Percentiles rank a stretch among this genome's conserved stretches.
phyloP scores from a whole-genome alignment of 2,888 invertebrate genomes.

The Xestia rhomboidea region DNA sequence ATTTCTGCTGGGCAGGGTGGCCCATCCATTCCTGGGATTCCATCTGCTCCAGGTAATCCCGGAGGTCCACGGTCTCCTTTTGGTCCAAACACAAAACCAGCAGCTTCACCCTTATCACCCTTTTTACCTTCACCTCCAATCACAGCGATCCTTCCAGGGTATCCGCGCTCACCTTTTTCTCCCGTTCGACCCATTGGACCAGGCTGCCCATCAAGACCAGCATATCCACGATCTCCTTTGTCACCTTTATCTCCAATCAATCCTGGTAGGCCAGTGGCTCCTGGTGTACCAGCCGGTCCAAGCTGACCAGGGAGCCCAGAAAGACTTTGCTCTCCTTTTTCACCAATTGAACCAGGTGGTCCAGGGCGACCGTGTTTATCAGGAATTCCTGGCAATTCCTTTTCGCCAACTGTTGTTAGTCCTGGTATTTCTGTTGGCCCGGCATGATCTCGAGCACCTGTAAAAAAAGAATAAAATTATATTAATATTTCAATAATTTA shows the following conservation, averaged over 20 bases:
- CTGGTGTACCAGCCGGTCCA: slow-evolving; percentile 92
- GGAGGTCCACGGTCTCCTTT: slow-evolving; percentile 91
- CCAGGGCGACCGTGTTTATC: slow-evolving; percentile 94
- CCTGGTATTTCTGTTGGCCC: slow-evolving; percentile 93
- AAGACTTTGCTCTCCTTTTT: slow-evolving; percentile 93
- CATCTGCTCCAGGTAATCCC: slow-evolving; percentile 79
- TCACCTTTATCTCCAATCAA: slow-evolving; percentile 91
- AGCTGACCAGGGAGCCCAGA: slow-evolving; percentile 90
- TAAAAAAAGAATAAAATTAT: slow-evolving; percentile 19
- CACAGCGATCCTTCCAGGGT: slow-evolving; percentile 87
- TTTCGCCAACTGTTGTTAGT: slow-evolving; percentile 93
- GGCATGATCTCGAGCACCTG: slow-evolving; percentile 92
- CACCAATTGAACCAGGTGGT: slow-evolving; percentile 91
- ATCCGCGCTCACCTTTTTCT: slow-evolving; percentile 91
- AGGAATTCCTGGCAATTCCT: slow-evolving; percentile 93
- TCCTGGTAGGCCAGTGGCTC: slow-evolving; percentile 91
- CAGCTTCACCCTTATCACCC: slow-evolving; percentile 92
- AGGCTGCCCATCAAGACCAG: slow-evolving; percentile 88
- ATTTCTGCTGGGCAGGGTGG: slow-evolving; percentile 91
- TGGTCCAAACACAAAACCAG: slow-evolving; percentile 90
- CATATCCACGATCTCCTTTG: slow-evolving; percentile 91
- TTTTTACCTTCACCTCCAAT: slow-evolving; percentile 91
- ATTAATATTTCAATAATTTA: too few relatives aligned
- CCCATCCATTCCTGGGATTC: slow-evolving; percentile 91
- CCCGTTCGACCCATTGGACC: slow-evolving; percentile 92